A percentile compares a stretch with the other conserved stretches of the same genome.
Evolutionary conservation across 2,888 invertebrate species (phyloP).

Genomic region (Hypercompe scribonia): DNA sequence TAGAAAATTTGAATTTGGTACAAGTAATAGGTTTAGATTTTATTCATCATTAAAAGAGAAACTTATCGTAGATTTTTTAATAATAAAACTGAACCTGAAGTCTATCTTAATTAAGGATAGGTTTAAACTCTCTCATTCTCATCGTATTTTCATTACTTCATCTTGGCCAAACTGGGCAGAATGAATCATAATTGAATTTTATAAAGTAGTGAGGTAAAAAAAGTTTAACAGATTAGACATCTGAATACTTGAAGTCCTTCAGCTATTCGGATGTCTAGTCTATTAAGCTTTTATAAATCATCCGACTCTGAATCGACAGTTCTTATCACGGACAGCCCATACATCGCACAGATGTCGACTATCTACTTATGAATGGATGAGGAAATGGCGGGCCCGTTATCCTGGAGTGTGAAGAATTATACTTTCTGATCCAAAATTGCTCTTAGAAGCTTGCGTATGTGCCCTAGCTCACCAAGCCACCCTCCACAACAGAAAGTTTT

Average conservation of each 20-base stretch:
- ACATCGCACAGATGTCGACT: not conserved
- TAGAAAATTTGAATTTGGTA: not conserved
- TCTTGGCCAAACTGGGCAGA: not conserved
- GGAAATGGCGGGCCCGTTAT: too few species aligned
- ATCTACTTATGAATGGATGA: too few species aligned
- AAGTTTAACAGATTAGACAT: not conserved
- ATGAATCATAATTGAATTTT: not conserved
- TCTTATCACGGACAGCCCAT: not conserved
- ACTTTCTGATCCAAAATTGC: too few species aligned
- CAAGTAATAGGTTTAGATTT: too few species aligned
- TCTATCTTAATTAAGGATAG: not conserved
- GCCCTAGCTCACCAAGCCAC: too few species aligned
- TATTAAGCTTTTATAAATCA: not conserved
- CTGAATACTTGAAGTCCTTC: not conserved
- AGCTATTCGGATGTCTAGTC: too few species aligned
- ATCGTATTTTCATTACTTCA: not conserved
- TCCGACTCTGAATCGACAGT: not conserved
- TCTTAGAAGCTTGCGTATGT: too few species aligned
- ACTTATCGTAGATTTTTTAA: not conserved
- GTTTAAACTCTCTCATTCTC: not conserved
- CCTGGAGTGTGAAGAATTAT: too few species aligned
- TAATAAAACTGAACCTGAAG: too few species aligned
- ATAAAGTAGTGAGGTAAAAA: not conserved
- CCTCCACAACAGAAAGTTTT: too few species aligned
- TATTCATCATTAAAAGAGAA: not conserved